Evolutionary conservation across 1,140 invertebrate species (phyloP).

Genomic region (Hylaeus volcanicus): DNA sequence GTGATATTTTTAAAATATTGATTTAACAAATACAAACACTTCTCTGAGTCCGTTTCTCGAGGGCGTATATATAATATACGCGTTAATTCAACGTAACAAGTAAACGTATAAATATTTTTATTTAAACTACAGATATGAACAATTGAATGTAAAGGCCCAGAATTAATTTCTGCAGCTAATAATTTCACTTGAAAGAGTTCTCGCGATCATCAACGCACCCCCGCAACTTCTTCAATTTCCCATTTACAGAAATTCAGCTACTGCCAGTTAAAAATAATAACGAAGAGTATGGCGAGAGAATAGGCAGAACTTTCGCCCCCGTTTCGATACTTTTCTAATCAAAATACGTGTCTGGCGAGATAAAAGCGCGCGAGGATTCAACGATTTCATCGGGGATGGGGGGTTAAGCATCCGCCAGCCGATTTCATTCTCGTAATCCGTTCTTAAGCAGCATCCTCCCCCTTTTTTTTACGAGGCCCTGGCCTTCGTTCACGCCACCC

Average conservation of each 20-base stretch:
- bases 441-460: constrained; percentile 76
- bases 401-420: constrained; percentile 65
- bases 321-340: constrained; percentile 11
- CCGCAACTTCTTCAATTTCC: background rate
- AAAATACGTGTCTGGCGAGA: constrained; percentile 24
- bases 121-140: too few relatives aligned
- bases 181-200: too few relatives aligned
- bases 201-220: background rate
- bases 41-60: too few relatives aligned
- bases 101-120: too few relatives aligned
- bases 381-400: constrained; percentile 23
- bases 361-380: constrained; percentile 6
- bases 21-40: too few relatives aligned
- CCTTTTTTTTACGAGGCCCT: constrained; percentile 76
- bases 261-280: too few relatives aligned
- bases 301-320: background rate
- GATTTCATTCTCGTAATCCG: constrained; percentile 79
- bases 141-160: too few relatives aligned
- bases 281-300: background rate
- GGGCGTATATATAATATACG: too few relatives aligned
- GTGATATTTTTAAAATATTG: too few relatives aligned
- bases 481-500: constrained; percentile 75
- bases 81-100: too few relatives aligned
- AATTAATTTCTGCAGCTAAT: too few relatives aligned
- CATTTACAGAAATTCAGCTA: background rate